These are phyloP conservation scores for Cephus runcator DNA, from an alignment of 2,888 invertebrate species.

Conservation along the genomic window DNA sequence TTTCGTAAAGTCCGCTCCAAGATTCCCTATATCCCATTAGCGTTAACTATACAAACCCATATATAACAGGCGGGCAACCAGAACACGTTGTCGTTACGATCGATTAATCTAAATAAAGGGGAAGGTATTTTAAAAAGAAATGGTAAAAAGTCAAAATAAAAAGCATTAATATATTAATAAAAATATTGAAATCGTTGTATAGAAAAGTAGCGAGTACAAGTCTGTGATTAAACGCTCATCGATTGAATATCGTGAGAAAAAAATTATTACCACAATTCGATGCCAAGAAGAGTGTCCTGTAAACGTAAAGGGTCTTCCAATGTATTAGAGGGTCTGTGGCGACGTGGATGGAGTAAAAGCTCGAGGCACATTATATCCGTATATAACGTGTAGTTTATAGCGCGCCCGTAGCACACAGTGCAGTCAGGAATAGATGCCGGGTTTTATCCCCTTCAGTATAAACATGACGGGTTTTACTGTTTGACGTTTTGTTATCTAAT, in stretches of 20 bases:
- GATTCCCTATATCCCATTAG: not conserved
- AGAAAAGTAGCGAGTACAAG: not conserved
- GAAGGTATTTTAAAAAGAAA: not conserved
- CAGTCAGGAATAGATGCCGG: constrained; percentile 36
- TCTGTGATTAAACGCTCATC: not conserved
- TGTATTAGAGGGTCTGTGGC: constrained; percentile 9
- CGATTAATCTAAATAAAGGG: not conserved
- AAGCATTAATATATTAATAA: not conserved
- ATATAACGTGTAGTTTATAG: constrained; percentile 44
- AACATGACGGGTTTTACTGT: constrained; percentile 58
- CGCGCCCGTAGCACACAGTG: constrained; percentile 22
- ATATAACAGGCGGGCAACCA: not conserved
- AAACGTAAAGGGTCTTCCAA: not conserved
- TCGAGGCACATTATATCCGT: constrained; percentile 38
- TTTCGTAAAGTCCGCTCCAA: not conserved
- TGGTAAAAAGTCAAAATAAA: not conserved
- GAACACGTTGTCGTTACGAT: no score
- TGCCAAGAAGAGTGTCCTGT: not conserved
- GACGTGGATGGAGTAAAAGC: constrained; percentile 29
- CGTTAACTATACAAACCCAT: not conserved
- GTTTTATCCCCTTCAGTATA: constrained; percentile 55
- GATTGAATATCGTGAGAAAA: not conserved
- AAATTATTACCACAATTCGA: not conserved
- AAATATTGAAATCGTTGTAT: no score
- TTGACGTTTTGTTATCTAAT: constrained; percentile 61